Base-by-base conservation (phyloP, 2,113 vertebrate species). In the Pterocles burchelli region DNA sequence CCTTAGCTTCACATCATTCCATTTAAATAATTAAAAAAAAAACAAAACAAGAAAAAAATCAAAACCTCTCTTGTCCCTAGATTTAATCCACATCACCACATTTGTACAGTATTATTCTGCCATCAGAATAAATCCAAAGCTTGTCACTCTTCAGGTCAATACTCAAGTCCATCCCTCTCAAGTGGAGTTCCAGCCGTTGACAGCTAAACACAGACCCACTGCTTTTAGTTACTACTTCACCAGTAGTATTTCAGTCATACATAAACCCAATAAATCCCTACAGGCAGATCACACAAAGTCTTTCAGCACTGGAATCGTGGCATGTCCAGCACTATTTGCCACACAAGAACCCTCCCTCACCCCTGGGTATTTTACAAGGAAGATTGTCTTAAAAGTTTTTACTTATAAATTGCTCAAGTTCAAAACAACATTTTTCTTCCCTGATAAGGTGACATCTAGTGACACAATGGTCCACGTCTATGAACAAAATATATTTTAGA, bases 401-500 rank as follows among this genome's bases (percentile, higher is more conserved):
- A 73, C 15, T 58, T 81, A 62, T 28, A 57, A 75, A 92, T 36
- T 71, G 52, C 46, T 78, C 45, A 59, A 9, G 6, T 83, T 90
- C 78, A 89, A 74, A 61, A 51, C 87, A 24, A 67, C 26, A 46
- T 94, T 94, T 82, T 68, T 87, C 45, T 71, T 59, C 21, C n/a
- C 31, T 79, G 70, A 90, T 85, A 33, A 85, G 72, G 28, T 93
- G 95, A 87, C 67, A 86, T 54, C 71, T 63, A 34, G 49, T 74
- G 85, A 88, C 81, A 89, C n/a, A 81, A 68, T 34, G 45, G 71
- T 45, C 90, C 52, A 43, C 67, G 52, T 19, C 73, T 77, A 19
- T 55, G 89, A 95, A 88, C 84, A 79, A 96, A 96, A 86, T n/a
- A 26, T 46, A 82, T 72, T 33, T 61, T 16, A 93, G 73, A 68